Evolutionary conservation across 2,797 vertebrate genomes (phyloP), one percentile per base, ranked within the genome.

Genomic region (Pogonophryne albipinna): DNA sequence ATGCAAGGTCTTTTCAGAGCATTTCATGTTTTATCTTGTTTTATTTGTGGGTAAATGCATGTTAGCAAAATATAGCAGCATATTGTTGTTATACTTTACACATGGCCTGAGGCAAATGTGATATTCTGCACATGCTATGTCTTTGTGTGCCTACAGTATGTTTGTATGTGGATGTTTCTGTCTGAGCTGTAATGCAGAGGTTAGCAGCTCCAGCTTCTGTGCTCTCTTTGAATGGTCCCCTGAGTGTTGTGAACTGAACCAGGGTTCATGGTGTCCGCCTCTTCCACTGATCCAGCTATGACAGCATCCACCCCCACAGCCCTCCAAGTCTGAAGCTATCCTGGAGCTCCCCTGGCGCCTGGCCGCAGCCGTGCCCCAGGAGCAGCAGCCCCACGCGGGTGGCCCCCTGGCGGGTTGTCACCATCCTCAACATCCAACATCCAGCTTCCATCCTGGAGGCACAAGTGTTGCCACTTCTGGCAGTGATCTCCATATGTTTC

Each of bases 281-380:
- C 80, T 74, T 88, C 87, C 86, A 78, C 91, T 93, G 93, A 94
- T 93, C 93, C 94, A 87, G 79, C 86, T 77, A 90, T 95, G 94
- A 95, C 94, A 94, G 92, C 76, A 69, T 66, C 76, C 51, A 56
- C 81, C 77, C 76, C 73, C 69, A 77, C 41, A 80, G 61, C 67
- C 79, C 74, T 82, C 70, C 70, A 57, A 78, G 82, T 80, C 77
- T 81, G 59, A 68, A 80, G 53, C 69, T 81, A 72, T 58, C 81
- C 71, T 27, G 59, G 49, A 58, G 60, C 71, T 91, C 89, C 90
- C 90, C 49, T 61, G 84, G 80, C 46, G 79, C 81, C 70, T 82
- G 87, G 87, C 91, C 84, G 65, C 71, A 85, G 78, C 83, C 73
- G 17, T 80, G 92, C 74, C 91, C 88, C 89, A 87, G 79, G 85